Evolutionary conservation across 2,797 vertebrate species (phyloP).

Genomic region (Oryzias sinensis): DNA sequence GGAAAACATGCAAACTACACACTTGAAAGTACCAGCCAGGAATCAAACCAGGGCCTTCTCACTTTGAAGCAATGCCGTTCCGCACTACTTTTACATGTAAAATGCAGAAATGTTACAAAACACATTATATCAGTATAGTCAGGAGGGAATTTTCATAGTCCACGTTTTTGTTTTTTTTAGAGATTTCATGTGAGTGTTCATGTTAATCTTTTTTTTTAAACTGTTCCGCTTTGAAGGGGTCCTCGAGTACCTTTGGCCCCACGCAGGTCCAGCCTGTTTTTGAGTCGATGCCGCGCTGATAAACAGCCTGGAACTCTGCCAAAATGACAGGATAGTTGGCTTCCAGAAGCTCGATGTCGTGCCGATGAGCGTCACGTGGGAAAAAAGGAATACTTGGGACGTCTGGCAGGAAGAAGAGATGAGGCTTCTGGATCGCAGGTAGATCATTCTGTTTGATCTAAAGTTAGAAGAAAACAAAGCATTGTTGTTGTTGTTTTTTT

Average conservation of each 20-base stretch:
- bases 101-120: no score
- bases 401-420: constrained; percentile 86
- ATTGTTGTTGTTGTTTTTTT: not conserved
- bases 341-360: constrained; percentile 87
- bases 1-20: no score
- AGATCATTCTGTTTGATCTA: constrained; percentile 74
- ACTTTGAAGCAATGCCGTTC: no score
- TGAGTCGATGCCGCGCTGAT: constrained; percentile 73
- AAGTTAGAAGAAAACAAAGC: constrained; percentile 19
- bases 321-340: constrained; percentile 80
- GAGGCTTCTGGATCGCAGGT: constrained; percentile 84
- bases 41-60: no score
- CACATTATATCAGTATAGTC: no score
- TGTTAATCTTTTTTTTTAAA: not conserved
- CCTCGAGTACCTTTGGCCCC: constrained; percentile 71
- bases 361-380: constrained; percentile 86
- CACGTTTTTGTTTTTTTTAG: no score
- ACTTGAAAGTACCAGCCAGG: no score
- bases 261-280: constrained; percentile 76
- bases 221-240: not conserved
- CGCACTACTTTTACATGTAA: no score
- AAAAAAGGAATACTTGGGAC: constrained; percentile 87
- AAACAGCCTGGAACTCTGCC: constrained; percentile 83
- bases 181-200: not conserved
- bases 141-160: no score